Evolutionary conservation across 2,797 vertebrate genomes (phyloP), one percentile per base, ranked within the genome.

Genomic region (Tapera naevia): DNA sequence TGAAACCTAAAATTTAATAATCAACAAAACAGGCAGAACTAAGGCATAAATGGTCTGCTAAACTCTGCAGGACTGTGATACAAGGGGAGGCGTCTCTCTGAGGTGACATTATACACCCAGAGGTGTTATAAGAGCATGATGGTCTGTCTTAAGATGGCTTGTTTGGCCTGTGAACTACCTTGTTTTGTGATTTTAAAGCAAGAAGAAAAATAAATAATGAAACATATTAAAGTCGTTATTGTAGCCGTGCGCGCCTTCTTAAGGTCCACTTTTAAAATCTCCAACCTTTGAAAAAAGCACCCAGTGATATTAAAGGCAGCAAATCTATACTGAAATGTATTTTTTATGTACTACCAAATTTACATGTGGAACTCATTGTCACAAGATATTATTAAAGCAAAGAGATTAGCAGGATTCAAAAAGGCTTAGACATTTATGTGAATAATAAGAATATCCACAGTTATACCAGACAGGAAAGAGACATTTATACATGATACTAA

Each of bases 351-450:
- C 66, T 72, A 92, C 67, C 66, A 89, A 95, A 96, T 97, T 92
- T 97, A 92, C 92, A 95, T 79, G 66, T 96, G 95, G 94, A 95
- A 94, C 56, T 92, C 87, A 93, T 96, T 95, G 94, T 91, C 85
- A 91, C 73, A 67, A 93, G 80, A 48, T 92, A 93, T 88, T 86
- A 94, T 75, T 83, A 91, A 96, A 96, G 66, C 76, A 87, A 91
- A 93, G 73, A 91, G 82, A 94, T 96, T 96, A 93, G 85, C 58
- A 89, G 91, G 93, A 96, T 91, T 92, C 91, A 92, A 86, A 95
- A 92, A 70, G 54, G 80, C 79, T 94, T 88, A 86, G 92, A 88
- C 80, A 41, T 95, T 96, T 95, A 88, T 89, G 89, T 79, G 92
- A 95, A 93, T 86, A 96, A 92, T 83, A 95, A 95, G 89, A 89